Percentiles rank a stretch among this genome's conserved stretches.
Evolutionary conservation across 30 jellyfish, hydroid and myxozoan genomes (phyloP).

Genomic region (Aurelia aurita): DNA sequence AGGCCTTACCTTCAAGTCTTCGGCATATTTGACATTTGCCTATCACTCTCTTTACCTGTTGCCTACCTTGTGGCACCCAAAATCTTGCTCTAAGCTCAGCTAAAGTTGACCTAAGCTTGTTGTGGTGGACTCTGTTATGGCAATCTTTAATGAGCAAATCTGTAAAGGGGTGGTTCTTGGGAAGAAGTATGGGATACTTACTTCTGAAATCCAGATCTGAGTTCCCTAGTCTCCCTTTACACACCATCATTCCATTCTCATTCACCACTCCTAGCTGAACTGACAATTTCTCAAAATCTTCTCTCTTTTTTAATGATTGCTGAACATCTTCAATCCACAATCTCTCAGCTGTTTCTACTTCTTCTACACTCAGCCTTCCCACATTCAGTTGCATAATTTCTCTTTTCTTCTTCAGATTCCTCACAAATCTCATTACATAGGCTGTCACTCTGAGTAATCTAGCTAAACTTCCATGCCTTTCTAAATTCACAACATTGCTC

Average conservation of each 20-base stretch:
- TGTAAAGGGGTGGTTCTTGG: conserved; percentile 51
- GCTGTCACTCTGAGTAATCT: conserved; percentile 65
- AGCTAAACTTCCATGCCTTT: conserved; percentile 28
- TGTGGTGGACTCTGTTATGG: conserved; percentile 69
- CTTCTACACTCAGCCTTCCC: conserved; percentile 55
- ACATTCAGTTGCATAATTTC: conserved; percentile 3
- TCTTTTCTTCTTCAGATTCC: conserved; percentile 43
- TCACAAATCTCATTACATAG: conserved; percentile 47
- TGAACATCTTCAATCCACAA: conserved; percentile 54
- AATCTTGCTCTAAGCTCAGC: conserved; percentile 68
- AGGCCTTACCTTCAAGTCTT: too few species aligned
- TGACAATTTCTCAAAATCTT: conserved; percentile 16
- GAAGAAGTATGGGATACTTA: conserved; percentile 53
- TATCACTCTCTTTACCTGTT: conserved; percentile 62
- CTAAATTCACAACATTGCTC: conserved; percentile 31
- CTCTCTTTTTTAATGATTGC: conserved; percentile 13
- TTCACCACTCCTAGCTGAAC: conserved; percentile 57
- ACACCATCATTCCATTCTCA: conserved; percentile 44
- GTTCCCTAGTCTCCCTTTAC: conserved; percentile 60
- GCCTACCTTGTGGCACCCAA: conserved; percentile 79
- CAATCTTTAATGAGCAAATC: conserved; percentile 56
- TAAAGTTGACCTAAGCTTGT: conserved; percentile 53
- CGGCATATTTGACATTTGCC: conserved; percentile 31
- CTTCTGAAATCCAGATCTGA: conserved; percentile 66
- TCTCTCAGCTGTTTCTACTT: conserved; percentile 56